Conservation (phyloP, 2,888 invertebrate species). For the Morpho deidamia region DNA sequence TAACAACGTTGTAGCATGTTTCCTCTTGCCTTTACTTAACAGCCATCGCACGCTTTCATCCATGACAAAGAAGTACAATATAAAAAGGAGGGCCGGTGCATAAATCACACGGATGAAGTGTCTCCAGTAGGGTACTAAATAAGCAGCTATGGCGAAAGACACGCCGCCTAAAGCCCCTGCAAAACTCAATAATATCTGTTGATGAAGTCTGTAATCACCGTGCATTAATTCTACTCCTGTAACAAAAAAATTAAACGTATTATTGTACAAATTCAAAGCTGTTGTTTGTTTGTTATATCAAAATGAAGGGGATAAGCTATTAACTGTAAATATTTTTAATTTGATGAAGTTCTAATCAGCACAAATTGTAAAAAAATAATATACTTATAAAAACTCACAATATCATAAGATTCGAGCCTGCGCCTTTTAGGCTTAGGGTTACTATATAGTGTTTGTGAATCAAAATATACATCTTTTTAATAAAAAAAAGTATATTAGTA, state of each 20-base stretch:
- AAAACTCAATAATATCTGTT: slow-evolving; percentile 56
- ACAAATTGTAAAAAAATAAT: no score
- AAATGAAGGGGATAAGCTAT: no score
- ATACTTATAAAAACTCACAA: no score
- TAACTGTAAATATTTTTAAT: no score
- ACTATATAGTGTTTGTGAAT: no score
- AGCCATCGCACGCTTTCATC: slow-evolving; percentile 88
- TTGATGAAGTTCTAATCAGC: no score
- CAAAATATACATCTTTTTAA: no score
- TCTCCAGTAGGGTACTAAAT: slow-evolving; percentile 82
- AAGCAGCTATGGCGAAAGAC: slow-evolving; percentile 80
- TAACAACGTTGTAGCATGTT: slow-evolving; percentile 79
- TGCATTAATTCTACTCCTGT: slow-evolving; percentile 46
- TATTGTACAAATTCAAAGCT: no score
- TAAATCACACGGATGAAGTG: slow-evolving; percentile 80
- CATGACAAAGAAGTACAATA: slow-evolving; percentile 80
- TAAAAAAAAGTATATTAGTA: no score
- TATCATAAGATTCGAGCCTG: no score
- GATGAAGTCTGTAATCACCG: slow-evolving; percentile 32
- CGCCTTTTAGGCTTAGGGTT: no score
- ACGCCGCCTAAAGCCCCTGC: slow-evolving; percentile 80
- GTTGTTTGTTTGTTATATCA: no score
- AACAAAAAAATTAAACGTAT: slow-evolving; percentile 19
- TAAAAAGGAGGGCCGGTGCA: slow-evolving; percentile 80
- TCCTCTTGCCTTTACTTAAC: slow-evolving; percentile 80